These are phyloP conservation scores for Parthenolecanium corni DNA, from an alignment of 2,888 invertebrate species.

Conservation along the genomic window DNA sequence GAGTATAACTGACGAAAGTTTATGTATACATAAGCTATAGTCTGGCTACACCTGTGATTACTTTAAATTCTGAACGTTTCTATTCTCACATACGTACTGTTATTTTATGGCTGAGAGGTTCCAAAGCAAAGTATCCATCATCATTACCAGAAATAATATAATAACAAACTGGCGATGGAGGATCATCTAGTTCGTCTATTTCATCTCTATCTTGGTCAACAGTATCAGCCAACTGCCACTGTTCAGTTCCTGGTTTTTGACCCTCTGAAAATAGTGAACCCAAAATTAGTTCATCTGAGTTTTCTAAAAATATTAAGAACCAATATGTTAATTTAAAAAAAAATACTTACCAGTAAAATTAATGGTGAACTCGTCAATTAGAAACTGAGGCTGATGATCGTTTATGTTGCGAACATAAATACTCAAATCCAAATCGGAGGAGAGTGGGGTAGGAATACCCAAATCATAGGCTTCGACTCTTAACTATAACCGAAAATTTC, in stretches of 20 bases:
- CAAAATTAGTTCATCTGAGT: neutral
- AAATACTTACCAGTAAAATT: conserved; percentile 47
- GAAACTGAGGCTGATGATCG: conserved; percentile 77
- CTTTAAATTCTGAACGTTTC: no score
- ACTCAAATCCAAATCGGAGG: conserved; percentile 74
- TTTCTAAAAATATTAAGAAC: no score
- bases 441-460: conserved; percentile 73
- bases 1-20: no score
- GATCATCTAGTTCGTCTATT: conserved; percentile 69
- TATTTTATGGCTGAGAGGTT: conserved; percentile 58
- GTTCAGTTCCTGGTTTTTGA: conserved; percentile 50
- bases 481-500: conserved; percentile 46
- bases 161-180: conserved; percentile 77
- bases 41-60: no score
- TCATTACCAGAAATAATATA: conserved; percentile 79
- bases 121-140: conserved; percentile 55
- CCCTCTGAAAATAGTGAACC: conserved; percentile 20
- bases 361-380: conserved; percentile 54
- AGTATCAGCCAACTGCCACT: conserved; percentile 60
- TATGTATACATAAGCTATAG: no score
- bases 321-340: no score
- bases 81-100: conserved; percentile 44
- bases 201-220: conserved; percentile 62
- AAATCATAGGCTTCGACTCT: conserved; percentile 82
- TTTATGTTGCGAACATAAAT: conserved; percentile 81